These are phyloP conservation scores for Laticauda laticaudata DNA, from an alignment of 2,113 vertebrate species.

Conservation along the genomic window DNA sequence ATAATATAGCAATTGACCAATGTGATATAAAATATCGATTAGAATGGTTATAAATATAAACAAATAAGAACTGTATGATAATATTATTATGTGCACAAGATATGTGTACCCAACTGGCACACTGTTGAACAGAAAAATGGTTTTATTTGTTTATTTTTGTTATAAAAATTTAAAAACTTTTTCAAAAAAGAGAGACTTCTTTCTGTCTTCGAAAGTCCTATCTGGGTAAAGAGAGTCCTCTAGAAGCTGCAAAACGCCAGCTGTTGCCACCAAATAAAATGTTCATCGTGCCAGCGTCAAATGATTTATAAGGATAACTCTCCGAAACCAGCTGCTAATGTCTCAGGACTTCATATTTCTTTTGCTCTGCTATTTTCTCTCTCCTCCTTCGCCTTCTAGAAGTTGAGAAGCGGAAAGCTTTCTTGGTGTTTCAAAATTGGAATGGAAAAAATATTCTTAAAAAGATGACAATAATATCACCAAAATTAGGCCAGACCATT, in stretches of 20 bases:
- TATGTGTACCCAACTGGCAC: too few relatives aligned
- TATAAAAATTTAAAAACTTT: too few relatives aligned
- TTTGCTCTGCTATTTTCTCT: neutral
- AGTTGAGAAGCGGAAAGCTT: conserved; percentile 22
- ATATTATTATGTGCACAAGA: too few relatives aligned
- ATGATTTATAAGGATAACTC: conserved; percentile 5
- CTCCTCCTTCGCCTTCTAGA: neutral
- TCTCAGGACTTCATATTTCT: neutral
- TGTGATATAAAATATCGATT: too few relatives aligned
- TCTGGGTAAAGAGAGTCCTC: conserved; percentile 11
- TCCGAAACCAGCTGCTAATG: neutral
- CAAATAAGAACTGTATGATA: too few relatives aligned
- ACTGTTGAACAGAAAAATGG: too few relatives aligned
- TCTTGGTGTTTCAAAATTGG: conserved; percentile 47
- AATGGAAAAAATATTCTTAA: conserved; percentile 19
- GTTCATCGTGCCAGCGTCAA: neutral
- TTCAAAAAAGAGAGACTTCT: rapidly evolving
- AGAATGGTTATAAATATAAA: too few relatives aligned
- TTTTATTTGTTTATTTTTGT: too few relatives aligned
- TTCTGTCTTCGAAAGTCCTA: neutral
- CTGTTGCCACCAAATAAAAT: neutral
- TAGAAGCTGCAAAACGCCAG: conserved; percentile 26
- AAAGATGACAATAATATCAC: conserved; percentile 8
- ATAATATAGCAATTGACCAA: too few relatives aligned
- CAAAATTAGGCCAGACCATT: neutral